These are phyloP conservation scores for Meloidogyne floridensis DNA, from an alignment of 1,140 invertebrate genomes.

Conservation along the genomic window DNA sequence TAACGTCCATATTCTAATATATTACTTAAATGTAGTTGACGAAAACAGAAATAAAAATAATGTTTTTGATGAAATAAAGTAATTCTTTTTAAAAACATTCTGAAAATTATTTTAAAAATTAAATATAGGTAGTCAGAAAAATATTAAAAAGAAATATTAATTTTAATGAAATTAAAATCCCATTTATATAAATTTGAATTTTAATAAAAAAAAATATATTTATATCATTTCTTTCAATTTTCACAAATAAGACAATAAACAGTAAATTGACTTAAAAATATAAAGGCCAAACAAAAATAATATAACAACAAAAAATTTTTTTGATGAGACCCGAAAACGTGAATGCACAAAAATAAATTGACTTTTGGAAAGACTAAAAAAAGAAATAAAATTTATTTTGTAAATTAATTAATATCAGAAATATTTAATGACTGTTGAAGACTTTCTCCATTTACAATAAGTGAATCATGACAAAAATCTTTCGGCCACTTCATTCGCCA, in stretches of 20 bases:
- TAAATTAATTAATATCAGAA: neutral
- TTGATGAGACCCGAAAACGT: neutral
- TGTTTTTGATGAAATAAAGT: neutral
- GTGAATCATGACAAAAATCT: neutral
- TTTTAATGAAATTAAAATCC: neutral
- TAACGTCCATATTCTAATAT: neutral
- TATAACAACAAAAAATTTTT: neutral
- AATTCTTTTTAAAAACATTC: neutral
- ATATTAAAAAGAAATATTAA: neutral
- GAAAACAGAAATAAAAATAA: neutral
- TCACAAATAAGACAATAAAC: neutral
- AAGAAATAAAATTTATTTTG: neutral
- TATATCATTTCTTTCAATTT: neutral
- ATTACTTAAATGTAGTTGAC: constrained; percentile 1
- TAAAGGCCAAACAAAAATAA: neutral
- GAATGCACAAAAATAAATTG: constrained; percentile 1
- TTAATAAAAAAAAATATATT: neutral
- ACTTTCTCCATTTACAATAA: neutral
- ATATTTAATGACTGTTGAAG: neutral
- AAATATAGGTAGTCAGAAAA: neutral
- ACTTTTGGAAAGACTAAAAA: neutral
- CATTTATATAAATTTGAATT: neutral
- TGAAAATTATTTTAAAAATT: neutral
- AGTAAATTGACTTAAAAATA: neutral
- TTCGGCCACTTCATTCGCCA: constrained; percentile 3